Conservation (phyloP, 92 coral and sea anemone genomes). For the Epizoanthus stellaris region DNA sequence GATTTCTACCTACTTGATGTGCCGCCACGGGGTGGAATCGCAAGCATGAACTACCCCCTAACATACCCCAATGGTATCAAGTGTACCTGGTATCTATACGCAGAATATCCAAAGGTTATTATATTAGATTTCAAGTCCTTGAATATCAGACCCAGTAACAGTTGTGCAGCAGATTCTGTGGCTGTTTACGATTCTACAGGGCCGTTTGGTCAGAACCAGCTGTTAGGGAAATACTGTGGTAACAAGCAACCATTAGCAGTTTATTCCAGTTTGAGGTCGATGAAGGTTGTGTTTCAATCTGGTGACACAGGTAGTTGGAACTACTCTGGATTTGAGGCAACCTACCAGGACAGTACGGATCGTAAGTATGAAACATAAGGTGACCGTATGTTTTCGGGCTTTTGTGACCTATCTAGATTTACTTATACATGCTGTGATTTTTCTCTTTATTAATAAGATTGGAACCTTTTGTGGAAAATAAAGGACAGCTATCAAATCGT, state of each 20-base stretch:
- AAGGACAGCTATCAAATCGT: no score
- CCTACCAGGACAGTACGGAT: neutral
- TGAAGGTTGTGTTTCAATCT: slow-evolving; percentile 24
- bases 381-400: neutral
- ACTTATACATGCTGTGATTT: no score
- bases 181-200: slow-evolving; percentile 5
- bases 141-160: slow-evolving; percentile 11
- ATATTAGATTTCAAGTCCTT: slow-evolving; percentile 7
- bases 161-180: slow-evolving; percentile 2
- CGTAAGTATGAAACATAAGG: neutral
- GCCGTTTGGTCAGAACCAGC: neutral
- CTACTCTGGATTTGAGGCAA: slow-evolving; percentile 29
- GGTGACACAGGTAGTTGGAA: slow-evolving; percentile 1
- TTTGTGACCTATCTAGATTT: no score
- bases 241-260: neutral
- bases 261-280: neutral
- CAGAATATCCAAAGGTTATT: neutral
- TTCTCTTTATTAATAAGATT: no score
- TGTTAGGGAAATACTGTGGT: slow-evolving; percentile 1
- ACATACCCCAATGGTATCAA: slow-evolving; percentile 4
- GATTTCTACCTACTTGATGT: neutral
- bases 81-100: slow-evolving; percentile 13
- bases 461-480: no score
- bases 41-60: slow-evolving; percentile 10
- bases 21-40: neutral